phyloP scores from a whole-genome alignment of 2,113 vertebrate species.

The Cettia cetti region DNA sequence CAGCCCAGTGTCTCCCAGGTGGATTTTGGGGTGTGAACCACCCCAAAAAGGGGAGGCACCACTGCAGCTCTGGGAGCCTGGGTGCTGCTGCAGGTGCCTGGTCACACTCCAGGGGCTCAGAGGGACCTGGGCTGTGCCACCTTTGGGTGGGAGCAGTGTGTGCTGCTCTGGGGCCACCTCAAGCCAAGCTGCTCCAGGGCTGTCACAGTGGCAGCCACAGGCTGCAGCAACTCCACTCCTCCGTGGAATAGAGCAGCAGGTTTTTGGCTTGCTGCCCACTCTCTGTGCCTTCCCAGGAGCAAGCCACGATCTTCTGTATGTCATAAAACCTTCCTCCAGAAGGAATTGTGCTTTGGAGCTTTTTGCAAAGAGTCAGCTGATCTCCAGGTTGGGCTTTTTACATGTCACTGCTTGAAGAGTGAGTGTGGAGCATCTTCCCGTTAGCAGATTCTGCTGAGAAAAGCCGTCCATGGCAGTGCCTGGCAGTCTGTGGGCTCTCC shows the following conservation, averaged over 20 bases:
- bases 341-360: background rate
- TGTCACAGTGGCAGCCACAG: background rate
- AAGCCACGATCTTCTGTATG: rapidly evolving
- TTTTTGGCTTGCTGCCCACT: background rate
- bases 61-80: rapidly evolving
- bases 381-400: background rate
- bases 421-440: rapidly evolving
- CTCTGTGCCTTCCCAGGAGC: background rate
- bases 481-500: background rate
- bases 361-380: background rate
- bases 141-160: rapidly evolving
- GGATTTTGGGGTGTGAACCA: background rate
- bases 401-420: background rate
- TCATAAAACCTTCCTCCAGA: background rate
- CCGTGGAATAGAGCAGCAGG: background rate
- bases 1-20: background rate
- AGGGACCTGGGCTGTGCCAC: background rate
- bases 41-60: too few relatives aligned
- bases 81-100: background rate
- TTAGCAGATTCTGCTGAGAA: rapidly evolving
- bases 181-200: background rate
- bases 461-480: background rate
- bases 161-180: rapidly evolving
- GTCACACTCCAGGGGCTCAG: background rate
- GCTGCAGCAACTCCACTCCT: background rate